Base-by-base conservation (phyloP, 92 coral and sea anemone genomes). In the Metridium senile region DNA sequence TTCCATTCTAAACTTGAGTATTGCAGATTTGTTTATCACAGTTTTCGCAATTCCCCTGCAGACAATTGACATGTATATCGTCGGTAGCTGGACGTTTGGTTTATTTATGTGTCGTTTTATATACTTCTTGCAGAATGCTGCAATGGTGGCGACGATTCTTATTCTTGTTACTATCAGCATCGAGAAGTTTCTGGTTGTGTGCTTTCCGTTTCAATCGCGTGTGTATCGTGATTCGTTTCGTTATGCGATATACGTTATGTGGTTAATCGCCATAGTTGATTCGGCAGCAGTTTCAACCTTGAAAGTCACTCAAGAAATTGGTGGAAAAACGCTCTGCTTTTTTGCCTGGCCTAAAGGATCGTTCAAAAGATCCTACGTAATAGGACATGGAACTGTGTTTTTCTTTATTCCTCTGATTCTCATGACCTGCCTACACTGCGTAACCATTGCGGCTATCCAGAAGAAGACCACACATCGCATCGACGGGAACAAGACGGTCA, bases 181-280 rank as follows among this genome's bases (percentile, higher is more conserved):
- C 17, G 96, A 90, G 58, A 90, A 90, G 61, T 87, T 90, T 65
- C 58, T 87, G 51, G 91, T 81, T 30, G 96, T 87, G 32, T 81
- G 86, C 71, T 87, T 80, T 64, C 96, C 96, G 19, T 87, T 90
- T 47, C 81, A 82, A 29, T 82, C 90, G 16, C 97, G 97, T 28
- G 76, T 82, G 62, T 86, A 86, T 26, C 84, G 85, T 29, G 76
- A 81, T 1, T 77, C 77, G 65, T 82, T 91, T 71, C 92, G 89
- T 21, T 91, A 90, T 78, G 68, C 83, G 29, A 70, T 91, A 18
- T 51, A 79, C 59, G 68, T 66, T 10, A 77, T 81, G 33, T 91
- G 97, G 97, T 62, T 91, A 18, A 34, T 86, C 2, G 91, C 86
- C 4, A 68, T 89, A 20, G 75, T 87, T 1, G 86, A 82, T 3